These are phyloP conservation scores for Hemistola chrysoprasaria DNA, from an alignment of 2,888 invertebrate species.

Conservation along the genomic window DNA sequence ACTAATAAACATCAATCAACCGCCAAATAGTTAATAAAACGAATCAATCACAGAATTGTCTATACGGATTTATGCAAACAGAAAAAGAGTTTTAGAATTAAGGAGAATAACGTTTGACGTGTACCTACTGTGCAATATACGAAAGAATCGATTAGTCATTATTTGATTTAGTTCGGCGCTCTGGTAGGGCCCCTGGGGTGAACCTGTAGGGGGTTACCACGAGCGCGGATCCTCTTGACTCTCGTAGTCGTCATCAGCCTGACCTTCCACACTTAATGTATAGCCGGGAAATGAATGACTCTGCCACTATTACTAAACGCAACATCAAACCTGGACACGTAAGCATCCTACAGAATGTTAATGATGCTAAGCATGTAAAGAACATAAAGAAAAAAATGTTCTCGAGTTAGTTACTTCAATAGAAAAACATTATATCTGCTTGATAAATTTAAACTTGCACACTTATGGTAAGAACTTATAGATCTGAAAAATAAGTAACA, in stretches of 20 bases:
- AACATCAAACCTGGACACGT: slow-evolving; percentile 22
- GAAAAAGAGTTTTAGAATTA: slow-evolving; percentile 71
- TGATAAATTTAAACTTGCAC: no score
- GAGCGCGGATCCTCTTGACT: slow-evolving; percentile 60
- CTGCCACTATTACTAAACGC: slow-evolving; percentile 36
- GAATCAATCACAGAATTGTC: slow-evolving; percentile 78
- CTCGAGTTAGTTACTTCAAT: no score
- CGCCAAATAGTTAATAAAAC: slow-evolving; percentile 72
- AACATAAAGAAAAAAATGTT: no score
- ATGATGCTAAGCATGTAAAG: slow-evolving; percentile 21
- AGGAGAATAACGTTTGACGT: slow-evolving; percentile 79
- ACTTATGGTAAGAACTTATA: no score
- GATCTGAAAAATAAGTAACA: no score
- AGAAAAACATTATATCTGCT: no score
- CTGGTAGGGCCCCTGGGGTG: slow-evolving; percentile 67
- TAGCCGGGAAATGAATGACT: slow-evolving; percentile 57
- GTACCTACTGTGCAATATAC: slow-evolving; percentile 82
- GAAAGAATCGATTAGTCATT: slow-evolving; percentile 81
- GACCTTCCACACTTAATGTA: slow-evolving; percentile 77
- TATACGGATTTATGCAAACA: slow-evolving; percentile 78
- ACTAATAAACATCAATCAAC: slow-evolving; percentile 81
- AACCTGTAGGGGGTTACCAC: slow-evolving; percentile 71
- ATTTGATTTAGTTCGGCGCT: slow-evolving; percentile 81
- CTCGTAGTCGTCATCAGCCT: slow-evolving; percentile 68
- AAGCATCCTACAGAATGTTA: slow-evolving; percentile 29